Percentiles rank a stretch among this genome's conserved stretches.
These are phyloP conservation scores for Spodoptera exigua DNA, from an alignment of 2,888 invertebrate species.

Conservation along the genomic window DNA sequence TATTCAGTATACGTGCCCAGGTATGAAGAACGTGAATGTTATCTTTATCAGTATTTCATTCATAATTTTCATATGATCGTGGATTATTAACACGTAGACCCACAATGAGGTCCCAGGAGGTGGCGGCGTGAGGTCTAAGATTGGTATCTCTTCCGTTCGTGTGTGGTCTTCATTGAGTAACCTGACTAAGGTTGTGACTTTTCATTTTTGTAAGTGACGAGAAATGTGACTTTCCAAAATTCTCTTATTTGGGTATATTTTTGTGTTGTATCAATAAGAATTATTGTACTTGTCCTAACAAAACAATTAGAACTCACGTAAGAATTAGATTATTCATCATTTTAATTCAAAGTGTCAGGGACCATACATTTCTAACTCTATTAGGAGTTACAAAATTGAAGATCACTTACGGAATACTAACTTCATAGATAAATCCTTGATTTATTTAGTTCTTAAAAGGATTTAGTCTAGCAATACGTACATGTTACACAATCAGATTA, in stretches of 20 bases:
- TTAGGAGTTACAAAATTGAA: no score
- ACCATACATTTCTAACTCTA: no score
- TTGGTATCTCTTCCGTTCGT: conserved; percentile 58
- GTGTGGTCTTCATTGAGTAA: conserved; percentile 57
- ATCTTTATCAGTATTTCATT: conserved; percentile 40
- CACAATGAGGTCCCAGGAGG: conserved; percentile 55
- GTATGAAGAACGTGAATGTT: conserved; percentile 30
- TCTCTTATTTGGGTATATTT: no score
- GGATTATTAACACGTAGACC: conserved; percentile 52
- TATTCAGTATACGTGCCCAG: neutral
- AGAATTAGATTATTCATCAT: no score
- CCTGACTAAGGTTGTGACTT: conserved; percentile 38
- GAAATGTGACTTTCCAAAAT: no score
- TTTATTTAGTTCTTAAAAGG: no score
- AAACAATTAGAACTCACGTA: no score
- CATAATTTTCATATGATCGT: conserved; percentile 46
- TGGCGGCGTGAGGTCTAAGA: conserved; percentile 31
- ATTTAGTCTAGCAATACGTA: neutral
- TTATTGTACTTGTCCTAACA: no score
- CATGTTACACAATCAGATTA: neutral
- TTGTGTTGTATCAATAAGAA: no score
- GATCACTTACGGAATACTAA: no score
- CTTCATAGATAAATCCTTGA: no score
- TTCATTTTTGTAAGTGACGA: neutral
- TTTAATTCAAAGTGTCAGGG: no score